Conservation (phyloP, 2,888 invertebrate genomes). For the Oligia fasciuncula region DNA sequence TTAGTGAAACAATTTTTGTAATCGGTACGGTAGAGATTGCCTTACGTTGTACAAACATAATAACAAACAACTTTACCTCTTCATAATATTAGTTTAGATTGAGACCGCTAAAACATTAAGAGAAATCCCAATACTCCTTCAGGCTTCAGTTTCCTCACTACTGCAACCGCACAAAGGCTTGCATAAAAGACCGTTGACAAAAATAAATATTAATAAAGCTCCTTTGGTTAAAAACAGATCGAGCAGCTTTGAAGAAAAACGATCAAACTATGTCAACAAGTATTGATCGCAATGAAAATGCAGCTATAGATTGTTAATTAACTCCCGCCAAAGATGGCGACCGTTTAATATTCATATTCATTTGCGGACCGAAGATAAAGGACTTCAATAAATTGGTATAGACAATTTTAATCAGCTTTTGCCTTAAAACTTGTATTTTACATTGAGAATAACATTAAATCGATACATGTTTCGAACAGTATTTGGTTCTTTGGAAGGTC, state of each 20-base stretch:
- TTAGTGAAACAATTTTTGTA: too few species aligned
- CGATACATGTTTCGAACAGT: not conserved
- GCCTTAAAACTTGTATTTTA: not conserved
- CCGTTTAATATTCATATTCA: conserved; percentile 35
- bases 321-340: conserved; percentile 19
- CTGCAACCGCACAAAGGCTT: not conserved
- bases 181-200: not conserved
- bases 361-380: conserved; percentile 15
- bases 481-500: too few species aligned
- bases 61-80: too few species aligned
- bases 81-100: not conserved
- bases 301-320: conserved; percentile 43
- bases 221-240: not conserved
- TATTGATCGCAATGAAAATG: conserved; percentile 33
- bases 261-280: conserved; percentile 29
- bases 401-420: not conserved
- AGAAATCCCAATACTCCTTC: not conserved
- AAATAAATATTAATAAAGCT: conserved; percentile 21
- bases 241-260: conserved; percentile 2
- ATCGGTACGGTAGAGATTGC: too few species aligned
- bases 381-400: conserved; percentile 21
- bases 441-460: not conserved
- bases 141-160: not conserved
- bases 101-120: not conserved
- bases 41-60: too few species aligned